Evolutionary conservation across 2,113 vertebrate genomes (phyloP).

Genomic region (Scalopus aquaticus): DNA sequence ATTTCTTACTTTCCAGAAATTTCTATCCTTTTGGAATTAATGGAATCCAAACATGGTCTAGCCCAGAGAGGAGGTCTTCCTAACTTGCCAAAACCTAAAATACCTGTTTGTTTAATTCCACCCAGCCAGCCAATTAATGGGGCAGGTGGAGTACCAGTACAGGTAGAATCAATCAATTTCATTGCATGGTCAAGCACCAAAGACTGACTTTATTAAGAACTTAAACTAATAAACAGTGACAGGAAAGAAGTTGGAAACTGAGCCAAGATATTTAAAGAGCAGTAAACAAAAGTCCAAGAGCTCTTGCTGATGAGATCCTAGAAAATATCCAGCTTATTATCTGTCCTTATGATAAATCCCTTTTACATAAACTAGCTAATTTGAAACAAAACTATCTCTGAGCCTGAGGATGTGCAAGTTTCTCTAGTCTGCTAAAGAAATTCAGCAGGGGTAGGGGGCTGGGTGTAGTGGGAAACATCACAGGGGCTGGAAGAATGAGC

Average conservation of each 20-base stretch:
- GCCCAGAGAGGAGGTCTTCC: background rate
- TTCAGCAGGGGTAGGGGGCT: background rate
- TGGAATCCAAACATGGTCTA: background rate
- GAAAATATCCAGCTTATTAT: background rate
- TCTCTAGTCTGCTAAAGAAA: background rate
- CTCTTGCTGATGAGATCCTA: background rate
- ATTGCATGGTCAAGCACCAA: background rate
- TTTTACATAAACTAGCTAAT: background rate
- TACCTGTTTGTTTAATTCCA: background rate
- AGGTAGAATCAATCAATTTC: background rate
- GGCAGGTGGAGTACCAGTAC: background rate
- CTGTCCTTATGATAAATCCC: background rate
- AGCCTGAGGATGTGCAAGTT: background rate
- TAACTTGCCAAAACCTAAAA: background rate
- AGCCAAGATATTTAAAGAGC: background rate
- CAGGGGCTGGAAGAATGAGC: too few species aligned
- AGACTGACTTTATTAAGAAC: background rate
- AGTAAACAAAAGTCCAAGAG: background rate
- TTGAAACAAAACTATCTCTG: background rate
- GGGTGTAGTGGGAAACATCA: too few species aligned
- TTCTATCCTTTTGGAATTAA: background rate
- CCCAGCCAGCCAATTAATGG: background rate
- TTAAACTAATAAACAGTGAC: background rate
- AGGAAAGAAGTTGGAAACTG: background rate
- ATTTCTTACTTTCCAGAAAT: background rate